Conservation (phyloP, 2,113 vertebrate genomes). For the Dipodomys stephensi region DNA sequence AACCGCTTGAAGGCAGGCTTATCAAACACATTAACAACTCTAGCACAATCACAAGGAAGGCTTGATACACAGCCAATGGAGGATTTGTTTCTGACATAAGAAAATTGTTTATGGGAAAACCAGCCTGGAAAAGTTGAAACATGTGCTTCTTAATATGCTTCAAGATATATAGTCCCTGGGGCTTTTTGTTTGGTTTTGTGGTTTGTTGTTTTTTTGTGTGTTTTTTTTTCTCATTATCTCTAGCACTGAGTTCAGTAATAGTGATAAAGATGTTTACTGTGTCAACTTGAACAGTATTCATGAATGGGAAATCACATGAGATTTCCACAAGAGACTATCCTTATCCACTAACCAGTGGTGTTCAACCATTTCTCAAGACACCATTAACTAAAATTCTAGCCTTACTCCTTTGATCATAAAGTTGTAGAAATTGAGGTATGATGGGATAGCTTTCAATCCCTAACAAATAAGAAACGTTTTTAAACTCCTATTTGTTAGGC, state of each 20-base stretch:
- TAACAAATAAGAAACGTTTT: neutral
- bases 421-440: neutral
- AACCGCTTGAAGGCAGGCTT: conserved; percentile 21
- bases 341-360: neutral
- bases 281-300: neutral
- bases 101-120: neutral
- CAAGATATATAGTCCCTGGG: neutral
- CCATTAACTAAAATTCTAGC: neutral
- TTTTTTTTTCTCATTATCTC: neutral
- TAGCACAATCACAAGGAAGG: conserved; percentile 5
- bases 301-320: neutral
- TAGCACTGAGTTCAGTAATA: neutral
- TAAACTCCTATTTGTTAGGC: neutral
- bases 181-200: too few species aligned
- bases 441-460: neutral
- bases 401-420: neutral
- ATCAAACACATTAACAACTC: neutral
- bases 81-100: neutral
- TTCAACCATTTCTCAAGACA: neutral
- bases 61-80: neutral
- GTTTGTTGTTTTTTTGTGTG: neutral
- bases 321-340: neutral
- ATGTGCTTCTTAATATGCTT: neutral
- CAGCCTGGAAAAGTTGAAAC: neutral
- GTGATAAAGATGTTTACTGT: neutral